Percentiles rank a stretch among this genome's conserved stretches.
These are phyloP conservation scores for Calameuta filiformis DNA, from an alignment of 2,888 invertebrate species.

Conservation along the genomic window DNA sequence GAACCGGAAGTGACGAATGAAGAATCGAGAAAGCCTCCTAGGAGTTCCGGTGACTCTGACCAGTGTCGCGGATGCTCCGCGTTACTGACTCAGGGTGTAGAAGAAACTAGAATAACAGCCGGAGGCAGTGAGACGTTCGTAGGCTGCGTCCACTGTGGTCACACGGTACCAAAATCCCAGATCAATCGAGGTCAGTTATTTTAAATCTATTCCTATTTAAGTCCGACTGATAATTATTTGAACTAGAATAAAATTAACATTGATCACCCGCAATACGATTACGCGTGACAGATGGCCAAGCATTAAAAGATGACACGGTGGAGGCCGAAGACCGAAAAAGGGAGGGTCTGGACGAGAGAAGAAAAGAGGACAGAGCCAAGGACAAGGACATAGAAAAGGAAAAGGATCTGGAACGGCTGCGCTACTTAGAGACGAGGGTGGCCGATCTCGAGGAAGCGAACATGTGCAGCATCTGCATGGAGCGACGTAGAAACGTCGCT, in stretches of 20 bases:
- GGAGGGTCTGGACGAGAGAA: conserved; percentile 20
- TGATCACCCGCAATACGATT: neutral
- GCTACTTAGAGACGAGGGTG: conserved; percentile 80
- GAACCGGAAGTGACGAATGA: conserved; percentile 29
- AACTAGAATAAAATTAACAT: neutral
- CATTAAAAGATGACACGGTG: conserved; percentile 21
- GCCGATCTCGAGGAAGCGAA: conserved; percentile 89
- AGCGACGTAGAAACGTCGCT: conserved; percentile 81
- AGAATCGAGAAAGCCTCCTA: conserved; percentile 23
- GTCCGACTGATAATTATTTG: too few species aligned
- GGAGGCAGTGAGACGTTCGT: conserved; percentile 36
- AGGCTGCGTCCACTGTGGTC: conserved; percentile 37
- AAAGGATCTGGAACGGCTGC: conserved; percentile 60
- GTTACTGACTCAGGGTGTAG: conserved; percentile 24
- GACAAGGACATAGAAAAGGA: conserved; percentile 52
- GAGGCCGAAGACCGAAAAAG: too few species aligned
- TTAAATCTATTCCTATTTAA: neutral
- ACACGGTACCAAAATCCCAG: conserved; percentile 27
- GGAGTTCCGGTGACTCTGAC: conserved; percentile 30
- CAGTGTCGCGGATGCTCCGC: conserved; percentile 41
- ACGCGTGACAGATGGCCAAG: neutral
- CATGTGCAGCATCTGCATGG: conserved; percentile 90
- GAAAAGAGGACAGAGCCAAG: conserved; percentile 32
- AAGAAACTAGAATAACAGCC: conserved; percentile 38
- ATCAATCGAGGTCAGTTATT: neutral